Conservation (phyloP, 2,113 vertebrate genomes). For the Malurus alboscapulatus region DNA sequence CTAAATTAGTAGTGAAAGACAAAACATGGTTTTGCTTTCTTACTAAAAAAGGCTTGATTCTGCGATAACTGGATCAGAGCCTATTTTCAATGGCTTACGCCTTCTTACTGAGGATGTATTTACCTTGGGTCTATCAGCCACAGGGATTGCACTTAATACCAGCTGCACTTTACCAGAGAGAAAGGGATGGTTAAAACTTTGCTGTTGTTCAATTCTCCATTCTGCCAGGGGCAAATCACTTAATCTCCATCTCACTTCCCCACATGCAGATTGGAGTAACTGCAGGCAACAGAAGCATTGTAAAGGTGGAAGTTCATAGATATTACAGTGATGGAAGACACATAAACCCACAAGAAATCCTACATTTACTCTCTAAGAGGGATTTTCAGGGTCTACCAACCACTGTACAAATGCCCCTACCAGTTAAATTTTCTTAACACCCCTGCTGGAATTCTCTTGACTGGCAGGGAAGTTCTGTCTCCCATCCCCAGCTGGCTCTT, state of each 20-base stretch:
- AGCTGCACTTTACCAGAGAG: not conserved
- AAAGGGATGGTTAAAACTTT: slow-evolving; percentile 20
- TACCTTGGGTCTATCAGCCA: slow-evolving; percentile 10
- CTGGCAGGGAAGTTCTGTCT: not conserved
- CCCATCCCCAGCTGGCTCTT: not conserved
- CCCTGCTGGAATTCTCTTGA: not conserved
- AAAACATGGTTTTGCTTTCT: not conserved
- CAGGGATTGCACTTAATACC: slow-evolving; percentile 3
- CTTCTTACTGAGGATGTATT: not conserved
- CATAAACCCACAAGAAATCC: not conserved
- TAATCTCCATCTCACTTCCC: slow-evolving; percentile 36
- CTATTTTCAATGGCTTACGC: not conserved
- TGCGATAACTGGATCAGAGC: not conserved
- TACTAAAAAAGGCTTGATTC: not conserved
- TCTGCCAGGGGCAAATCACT: not conserved
- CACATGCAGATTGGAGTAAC: not conserved
- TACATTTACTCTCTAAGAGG: not conserved
- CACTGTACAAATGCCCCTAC: not conserved
- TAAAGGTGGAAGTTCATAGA: not conserved
- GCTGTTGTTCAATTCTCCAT: not conserved
- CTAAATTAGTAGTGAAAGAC: not conserved
- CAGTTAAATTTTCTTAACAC: not conserved
- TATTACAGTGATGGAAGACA: not conserved
- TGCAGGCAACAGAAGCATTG: not conserved
- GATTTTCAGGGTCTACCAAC: not conserved